A percentile compares a stretch with the other conserved stretches of the same genome.
These are phyloP conservation scores for Calameuta idolon DNA, from an alignment of 2,888 invertebrate species.

Conservation along the genomic window DNA sequence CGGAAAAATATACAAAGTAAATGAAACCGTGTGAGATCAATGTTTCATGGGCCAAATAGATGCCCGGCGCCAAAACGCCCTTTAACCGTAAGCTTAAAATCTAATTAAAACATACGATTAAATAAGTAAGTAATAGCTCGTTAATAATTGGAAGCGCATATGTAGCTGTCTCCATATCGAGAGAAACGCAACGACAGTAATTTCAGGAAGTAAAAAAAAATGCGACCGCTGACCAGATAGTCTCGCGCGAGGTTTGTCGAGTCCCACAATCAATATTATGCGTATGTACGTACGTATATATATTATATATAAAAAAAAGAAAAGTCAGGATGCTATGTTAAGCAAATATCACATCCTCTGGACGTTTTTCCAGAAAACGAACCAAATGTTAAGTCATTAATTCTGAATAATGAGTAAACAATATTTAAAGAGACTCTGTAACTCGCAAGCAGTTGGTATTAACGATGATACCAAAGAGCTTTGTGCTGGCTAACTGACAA, in stretches of 20 bases:
- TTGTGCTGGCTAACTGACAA: background rate
- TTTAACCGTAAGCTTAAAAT: conserved; percentile 43
- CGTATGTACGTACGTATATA: background rate
- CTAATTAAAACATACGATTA: conserved; percentile 45
- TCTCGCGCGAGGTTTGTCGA: background rate
- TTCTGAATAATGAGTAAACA: background rate
- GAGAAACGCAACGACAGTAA: background rate
- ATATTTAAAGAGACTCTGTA: background rate
- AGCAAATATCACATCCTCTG: background rate
- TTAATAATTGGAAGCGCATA: conserved; percentile 44
- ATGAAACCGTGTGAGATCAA: background rate
- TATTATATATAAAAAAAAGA: background rate
- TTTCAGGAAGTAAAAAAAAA: background rate
- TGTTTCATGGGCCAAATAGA: background rate
- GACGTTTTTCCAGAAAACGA: background rate
- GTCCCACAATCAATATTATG: background rate
- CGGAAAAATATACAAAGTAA: background rate
- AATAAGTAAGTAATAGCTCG: conserved; percentile 45
- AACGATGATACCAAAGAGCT: background rate
- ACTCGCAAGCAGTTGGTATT: background rate
- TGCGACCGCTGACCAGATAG: background rate
- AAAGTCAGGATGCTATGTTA: background rate
- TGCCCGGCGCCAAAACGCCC: background rate
- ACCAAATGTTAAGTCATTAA: background rate
- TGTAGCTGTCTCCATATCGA: background rate